A percentile compares a stretch with the other conserved stretches of the same genome.
phyloP scores from a whole-genome alignment of 1,140 invertebrate genomes.

The Diorhabda carinulata region DNA sequence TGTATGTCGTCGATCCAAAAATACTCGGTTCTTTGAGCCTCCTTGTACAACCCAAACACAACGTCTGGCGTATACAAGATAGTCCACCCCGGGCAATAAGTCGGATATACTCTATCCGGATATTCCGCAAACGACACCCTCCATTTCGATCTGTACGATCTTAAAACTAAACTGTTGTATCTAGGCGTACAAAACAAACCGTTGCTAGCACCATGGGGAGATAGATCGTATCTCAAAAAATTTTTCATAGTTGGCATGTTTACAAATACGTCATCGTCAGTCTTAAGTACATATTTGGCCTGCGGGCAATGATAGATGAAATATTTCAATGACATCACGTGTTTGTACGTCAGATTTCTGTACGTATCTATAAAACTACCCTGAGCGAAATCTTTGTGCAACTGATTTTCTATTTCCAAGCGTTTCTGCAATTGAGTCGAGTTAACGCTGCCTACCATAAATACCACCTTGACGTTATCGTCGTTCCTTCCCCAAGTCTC shows the following conservation, averaged over 20 bases:
- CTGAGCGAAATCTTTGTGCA: constrained; percentile 69
- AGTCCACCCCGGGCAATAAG: constrained; percentile 68
- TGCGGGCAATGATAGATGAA: constrained; percentile 63
- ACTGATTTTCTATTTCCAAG: constrained; percentile 58
- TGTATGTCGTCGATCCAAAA: constrained; percentile 88
- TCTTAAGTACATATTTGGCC: constrained; percentile 71
- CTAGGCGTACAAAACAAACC: constrained; percentile 59
- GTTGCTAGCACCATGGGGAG: constrained; percentile 55
- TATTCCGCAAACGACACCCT: constrained; percentile 68
- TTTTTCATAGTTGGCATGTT: constrained; percentile 62
- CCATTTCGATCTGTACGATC: constrained; percentile 73
- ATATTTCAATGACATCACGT: constrained; percentile 82
- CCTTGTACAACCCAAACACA: constrained; percentile 59
- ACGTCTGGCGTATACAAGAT: constrained; percentile 71
- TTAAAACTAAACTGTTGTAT: constrained; percentile 51
- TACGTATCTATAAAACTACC: constrained; percentile 76
- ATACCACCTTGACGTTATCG: constrained; percentile 55
- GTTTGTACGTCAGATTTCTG: constrained; percentile 83
- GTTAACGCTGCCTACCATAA: constrained; percentile 63
- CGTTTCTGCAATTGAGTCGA: constrained; percentile 46
- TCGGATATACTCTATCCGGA: constrained; percentile 60
- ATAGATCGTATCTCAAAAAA: constrained; percentile 57
- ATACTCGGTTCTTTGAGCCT: constrained; percentile 60
- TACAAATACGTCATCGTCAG: constrained; percentile 77
- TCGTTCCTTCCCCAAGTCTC: constrained; percentile 62